These are phyloP conservation scores for Patella pellucida DNA, from an alignment of 2,888 invertebrate species.

Conservation along the genomic window DNA sequence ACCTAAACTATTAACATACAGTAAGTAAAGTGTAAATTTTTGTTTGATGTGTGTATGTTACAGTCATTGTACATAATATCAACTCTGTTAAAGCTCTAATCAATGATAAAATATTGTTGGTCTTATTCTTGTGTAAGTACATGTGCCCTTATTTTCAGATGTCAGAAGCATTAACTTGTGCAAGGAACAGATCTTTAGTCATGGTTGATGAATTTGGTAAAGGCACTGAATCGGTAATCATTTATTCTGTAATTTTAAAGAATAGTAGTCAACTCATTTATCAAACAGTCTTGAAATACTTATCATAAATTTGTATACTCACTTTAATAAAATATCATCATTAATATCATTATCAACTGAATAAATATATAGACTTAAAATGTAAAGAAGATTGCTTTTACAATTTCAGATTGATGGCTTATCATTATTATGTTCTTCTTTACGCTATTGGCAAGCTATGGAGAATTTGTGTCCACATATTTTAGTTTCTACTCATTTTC, in stretches of 20 bases:
- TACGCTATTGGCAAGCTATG: slow-evolving; percentile 79
- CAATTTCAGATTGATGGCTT: slow-evolving; percentile 80
- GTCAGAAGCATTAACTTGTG: slow-evolving; percentile 79
- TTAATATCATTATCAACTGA: background rate
- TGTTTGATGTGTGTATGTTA: no score
- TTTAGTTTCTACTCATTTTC: slow-evolving; percentile 84
- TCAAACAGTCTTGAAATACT: background rate
- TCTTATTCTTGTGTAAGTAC: background rate
- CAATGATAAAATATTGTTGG: background rate
- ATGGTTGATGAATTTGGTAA: slow-evolving; percentile 92
- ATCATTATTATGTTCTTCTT: slow-evolving; percentile 79
- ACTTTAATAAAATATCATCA: no score
- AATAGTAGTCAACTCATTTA: no score
- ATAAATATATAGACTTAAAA: background rate
- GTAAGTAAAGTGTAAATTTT: no score
- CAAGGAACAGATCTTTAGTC: slow-evolving; percentile 79
- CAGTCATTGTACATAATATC: no score
- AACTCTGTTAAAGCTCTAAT: background rate
- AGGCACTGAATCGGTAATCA: slow-evolving; percentile 77
- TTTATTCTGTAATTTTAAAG: no score
- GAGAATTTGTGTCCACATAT: slow-evolving; percentile 80
- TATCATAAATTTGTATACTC: background rate
- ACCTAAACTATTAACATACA: no score
- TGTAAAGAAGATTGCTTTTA: slow-evolving; percentile 2
- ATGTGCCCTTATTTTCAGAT: slow-evolving; percentile 74